Conservation (phyloP, 2,888 invertebrate species). For the Mythimna impura region DNA sequence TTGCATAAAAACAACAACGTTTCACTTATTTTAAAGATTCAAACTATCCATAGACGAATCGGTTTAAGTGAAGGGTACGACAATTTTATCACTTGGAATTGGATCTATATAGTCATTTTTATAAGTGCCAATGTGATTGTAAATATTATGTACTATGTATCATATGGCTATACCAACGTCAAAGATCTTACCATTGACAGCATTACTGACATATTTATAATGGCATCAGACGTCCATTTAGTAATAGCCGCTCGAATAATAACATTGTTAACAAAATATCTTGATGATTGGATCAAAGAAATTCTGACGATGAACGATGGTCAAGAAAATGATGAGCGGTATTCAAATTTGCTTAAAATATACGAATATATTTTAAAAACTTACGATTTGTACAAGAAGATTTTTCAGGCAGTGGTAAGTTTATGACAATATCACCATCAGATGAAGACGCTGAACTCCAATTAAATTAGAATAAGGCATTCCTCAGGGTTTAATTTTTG, state of each 20-base stretch:
- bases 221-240: not conserved
- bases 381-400: constrained; percentile 1
- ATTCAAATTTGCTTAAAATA: not conserved
- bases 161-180: not conserved
- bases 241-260: constrained; percentile 15
- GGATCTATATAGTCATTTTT: constrained; percentile 15
- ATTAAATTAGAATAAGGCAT: too few species aligned
- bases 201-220: not conserved
- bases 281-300: constrained; percentile 11
- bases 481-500: too few species aligned
- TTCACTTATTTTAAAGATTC: constrained; percentile 39
- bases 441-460: too few species aligned
- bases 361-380: constrained; percentile 23
- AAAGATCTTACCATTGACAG: not conserved
- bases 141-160: not conserved
- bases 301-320: not conserved
- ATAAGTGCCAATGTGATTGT: constrained; percentile 1
- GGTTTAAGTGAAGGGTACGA: constrained; percentile 6
- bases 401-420: constrained; percentile 30
- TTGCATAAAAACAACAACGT: constrained; percentile 30
- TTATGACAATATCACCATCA: not conserved
- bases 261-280: constrained; percentile 10
- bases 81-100: constrained; percentile 35
- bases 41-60: constrained; percentile 31
- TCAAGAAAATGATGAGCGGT: not conserved